Evolutionary conservation across 92 coral and sea anemone species (phyloP), one percentile per base, ranked within the genome.

Genomic region (Ricordea florida): DNA sequence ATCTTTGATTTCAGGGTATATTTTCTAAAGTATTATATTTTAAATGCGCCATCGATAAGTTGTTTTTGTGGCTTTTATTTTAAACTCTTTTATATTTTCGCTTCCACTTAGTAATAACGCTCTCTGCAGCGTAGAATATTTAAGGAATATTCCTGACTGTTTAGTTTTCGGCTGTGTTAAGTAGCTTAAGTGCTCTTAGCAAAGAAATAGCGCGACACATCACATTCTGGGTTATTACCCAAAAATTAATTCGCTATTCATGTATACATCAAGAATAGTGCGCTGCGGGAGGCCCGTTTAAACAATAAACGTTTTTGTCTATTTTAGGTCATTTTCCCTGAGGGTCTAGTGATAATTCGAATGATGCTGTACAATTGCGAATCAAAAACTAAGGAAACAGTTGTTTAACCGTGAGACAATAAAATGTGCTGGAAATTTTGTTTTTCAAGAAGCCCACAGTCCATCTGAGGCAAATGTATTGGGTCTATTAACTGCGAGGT

Each of bases 121-220:
- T n/a, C n/a, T n/a, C n/a, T n/a, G n/a, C n/a, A n/a, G n/a, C n/a
- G n/a, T n/a, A n/a, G n/a, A n/a, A n/a, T 51, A 53, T 50, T 69
- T 55, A 69, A 36, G 35, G 62, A 17, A 28, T 49, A 70, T 38
- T 20, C 64, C 77, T 52, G 52, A 63, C 56, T 70, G 77, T 70
- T 53, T 70, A 49, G 77, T 52, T 70, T 68, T 29, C 21, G 41
- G 77, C 41, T 53, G 65, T 70, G 77, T 70, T 70, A 70, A 70
- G 77, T 70, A 70, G 77, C 77, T 70, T 53, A 70, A 70, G 77
- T 70, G 77, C 77, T 70, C 56, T 70, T 55, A 53, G 66, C 77
- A 23, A 35, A 56, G 76, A 69, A 69, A 38, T 69, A 50, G 76
- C 55, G 25, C 20, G 64, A 26, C 56, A 22, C 69, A 72, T 44